Conservation (phyloP, 2,888 invertebrate species). For the Machimus rusticus region DNA sequence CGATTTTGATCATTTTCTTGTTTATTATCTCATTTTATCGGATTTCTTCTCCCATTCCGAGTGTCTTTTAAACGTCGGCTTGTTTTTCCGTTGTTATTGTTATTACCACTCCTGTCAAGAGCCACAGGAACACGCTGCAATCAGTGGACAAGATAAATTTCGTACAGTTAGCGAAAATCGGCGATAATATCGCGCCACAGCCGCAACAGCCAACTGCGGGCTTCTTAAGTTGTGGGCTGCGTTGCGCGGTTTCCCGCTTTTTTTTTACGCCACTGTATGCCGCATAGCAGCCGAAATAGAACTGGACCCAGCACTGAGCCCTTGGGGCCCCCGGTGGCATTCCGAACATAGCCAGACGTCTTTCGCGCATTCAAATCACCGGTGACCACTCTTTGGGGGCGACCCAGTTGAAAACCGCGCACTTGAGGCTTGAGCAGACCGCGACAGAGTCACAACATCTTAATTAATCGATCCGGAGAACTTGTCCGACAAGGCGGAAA, state of each 20-base stretch:
- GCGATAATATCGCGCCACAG: background rate
- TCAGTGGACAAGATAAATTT: constrained; percentile 35
- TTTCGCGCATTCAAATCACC: constrained; percentile 2
- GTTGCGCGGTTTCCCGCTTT: background rate
- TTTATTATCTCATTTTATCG: constrained; percentile 37
- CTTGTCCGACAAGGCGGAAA: background rate
- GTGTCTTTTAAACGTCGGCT: constrained; percentile 37
- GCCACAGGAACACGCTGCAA: constrained; percentile 10
- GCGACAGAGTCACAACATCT: constrained; percentile 37
- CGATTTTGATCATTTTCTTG: constrained; percentile 39
- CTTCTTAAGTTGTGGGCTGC: background rate
- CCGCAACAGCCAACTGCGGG: background rate
- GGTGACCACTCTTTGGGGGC: background rate
- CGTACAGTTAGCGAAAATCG: constrained; percentile 33
- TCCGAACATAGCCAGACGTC: background rate
- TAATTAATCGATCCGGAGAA: constrained; percentile 31
- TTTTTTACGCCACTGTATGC: background rate
- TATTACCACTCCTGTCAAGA: constrained; percentile 36
- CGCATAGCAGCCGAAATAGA: background rate
- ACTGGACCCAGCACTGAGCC: constrained; percentile 1
- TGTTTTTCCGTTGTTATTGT: constrained; percentile 39
- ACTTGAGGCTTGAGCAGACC: background rate
- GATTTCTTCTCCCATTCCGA: constrained; percentile 35
- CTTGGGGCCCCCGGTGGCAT: background rate
- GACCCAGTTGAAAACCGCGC: background rate